Percentiles rank a stretch among this genome's conserved stretches.
phyloP scores from a whole-genome alignment of 2,888 invertebrate genomes.

The Globia sparganii region DNA sequence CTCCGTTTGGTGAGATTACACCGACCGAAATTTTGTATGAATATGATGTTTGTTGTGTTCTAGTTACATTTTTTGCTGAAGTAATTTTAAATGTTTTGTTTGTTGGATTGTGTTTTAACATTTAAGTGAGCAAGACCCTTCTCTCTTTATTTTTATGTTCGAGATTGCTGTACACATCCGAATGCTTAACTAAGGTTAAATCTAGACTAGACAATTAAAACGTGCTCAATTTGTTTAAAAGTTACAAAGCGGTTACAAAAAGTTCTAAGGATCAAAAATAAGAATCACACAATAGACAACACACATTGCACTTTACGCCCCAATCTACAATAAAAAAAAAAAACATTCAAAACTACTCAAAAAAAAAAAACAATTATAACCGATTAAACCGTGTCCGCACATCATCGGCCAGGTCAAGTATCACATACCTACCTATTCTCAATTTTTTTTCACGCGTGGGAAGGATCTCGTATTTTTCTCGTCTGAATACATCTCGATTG shows the following conservation, averaged over 20 bases:
- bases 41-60: constrained; percentile 73
- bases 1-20: constrained; percentile 76
- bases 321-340: background rate
- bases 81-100: constrained; percentile 36
- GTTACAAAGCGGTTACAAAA: background rate
- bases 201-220: background rate
- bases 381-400: constrained; percentile 49
- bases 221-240: too few relatives aligned
- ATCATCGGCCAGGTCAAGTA: constrained; percentile 35
- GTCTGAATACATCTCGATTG: constrained; percentile 42
- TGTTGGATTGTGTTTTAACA: constrained; percentile 5
- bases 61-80: constrained; percentile 64
- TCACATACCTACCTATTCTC: constrained; percentile 7
- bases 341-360: background rate
- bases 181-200: background rate
- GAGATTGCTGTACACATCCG: background rate
- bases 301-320: background rate
- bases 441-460: constrained; percentile 57
- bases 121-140: background rate
- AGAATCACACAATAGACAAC: background rate
- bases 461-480: constrained; percentile 34
- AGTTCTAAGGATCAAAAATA: background rate
- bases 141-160: background rate
- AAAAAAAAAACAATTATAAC: constrained; percentile 24
- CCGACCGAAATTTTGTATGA: constrained; percentile 74